Evolutionary conservation across 2,113 vertebrate species (phyloP).

Genomic region (Aix galericulata): DNA sequence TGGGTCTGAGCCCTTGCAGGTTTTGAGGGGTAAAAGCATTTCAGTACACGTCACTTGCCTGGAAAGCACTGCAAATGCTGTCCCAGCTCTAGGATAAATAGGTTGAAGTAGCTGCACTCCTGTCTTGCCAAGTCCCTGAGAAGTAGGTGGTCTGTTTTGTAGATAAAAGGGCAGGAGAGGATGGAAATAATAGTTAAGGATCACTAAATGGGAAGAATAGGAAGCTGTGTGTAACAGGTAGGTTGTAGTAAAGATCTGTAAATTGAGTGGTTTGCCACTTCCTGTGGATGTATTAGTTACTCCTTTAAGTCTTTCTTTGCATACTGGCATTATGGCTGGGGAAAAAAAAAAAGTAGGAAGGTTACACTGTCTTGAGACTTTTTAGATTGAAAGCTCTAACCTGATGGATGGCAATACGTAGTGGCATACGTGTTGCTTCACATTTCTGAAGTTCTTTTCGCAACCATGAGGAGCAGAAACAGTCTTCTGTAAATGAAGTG

Average conservation of each 20-base stretch:
- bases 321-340: neutral
- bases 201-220: neutral
- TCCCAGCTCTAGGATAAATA: neutral
- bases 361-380: neutral
- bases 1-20: neutral
- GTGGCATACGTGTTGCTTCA: neutral
- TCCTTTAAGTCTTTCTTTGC: neutral
- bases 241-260: neutral
- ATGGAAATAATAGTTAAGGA: neutral
- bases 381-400: neutral
- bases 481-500: neutral
- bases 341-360: neutral
- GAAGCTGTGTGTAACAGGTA: neutral
- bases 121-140: neutral
- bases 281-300: neutral
- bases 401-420: neutral
- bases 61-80: neutral
- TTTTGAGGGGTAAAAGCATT: neutral
- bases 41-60: neutral
- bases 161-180: neutral
- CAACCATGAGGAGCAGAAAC: neutral
- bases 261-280: neutral
- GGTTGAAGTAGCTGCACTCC: neutral
- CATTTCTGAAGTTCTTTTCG: slow-evolving; percentile 20
- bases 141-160: neutral